Percentiles rank a stretch among this genome's conserved stretches.
Conservation (phyloP, 2,797 vertebrate genomes). For the Pseudotriccus pelzelni region DNA sequence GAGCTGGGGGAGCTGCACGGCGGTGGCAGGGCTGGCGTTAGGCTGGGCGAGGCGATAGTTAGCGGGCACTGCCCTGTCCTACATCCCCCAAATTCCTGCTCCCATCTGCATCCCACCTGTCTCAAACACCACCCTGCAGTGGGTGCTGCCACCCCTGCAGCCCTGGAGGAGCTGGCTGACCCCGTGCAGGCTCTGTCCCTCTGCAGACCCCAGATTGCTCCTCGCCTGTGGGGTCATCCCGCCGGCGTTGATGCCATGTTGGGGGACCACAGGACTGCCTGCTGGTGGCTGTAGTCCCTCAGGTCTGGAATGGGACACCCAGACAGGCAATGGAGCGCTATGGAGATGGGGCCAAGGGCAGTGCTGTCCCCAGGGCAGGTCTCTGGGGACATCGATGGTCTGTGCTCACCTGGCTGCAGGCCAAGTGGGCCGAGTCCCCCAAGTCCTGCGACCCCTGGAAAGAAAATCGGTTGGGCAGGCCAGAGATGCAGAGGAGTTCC, state of each 20-base stretch:
- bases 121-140: neutral
- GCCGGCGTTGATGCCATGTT: rapidly evolving
- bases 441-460: constrained; percentile 54
- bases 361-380: neutral
- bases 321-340: neutral
- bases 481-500: neutral
- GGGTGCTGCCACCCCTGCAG: neutral
- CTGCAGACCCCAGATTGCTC: neutral
- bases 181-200: neutral
- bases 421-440: constrained; percentile 50
- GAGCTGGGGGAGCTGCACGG: rapidly evolving
- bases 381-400: neutral
- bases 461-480: neutral
- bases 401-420: constrained; percentile 63
- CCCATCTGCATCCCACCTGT: rapidly evolving
- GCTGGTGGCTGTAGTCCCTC: neutral
- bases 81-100: neutral
- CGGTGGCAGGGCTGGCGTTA: neutral
- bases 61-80: neutral
- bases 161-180: neutral
- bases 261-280: neutral
- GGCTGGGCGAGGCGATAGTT: neutral
- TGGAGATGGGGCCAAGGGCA: neutral
- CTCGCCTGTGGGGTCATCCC: neutral
- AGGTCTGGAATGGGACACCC: neutral